These are phyloP conservation scores for Linurgus olivaceus DNA, from an alignment of 2,797 vertebrate species.

Conservation along the genomic window DNA sequence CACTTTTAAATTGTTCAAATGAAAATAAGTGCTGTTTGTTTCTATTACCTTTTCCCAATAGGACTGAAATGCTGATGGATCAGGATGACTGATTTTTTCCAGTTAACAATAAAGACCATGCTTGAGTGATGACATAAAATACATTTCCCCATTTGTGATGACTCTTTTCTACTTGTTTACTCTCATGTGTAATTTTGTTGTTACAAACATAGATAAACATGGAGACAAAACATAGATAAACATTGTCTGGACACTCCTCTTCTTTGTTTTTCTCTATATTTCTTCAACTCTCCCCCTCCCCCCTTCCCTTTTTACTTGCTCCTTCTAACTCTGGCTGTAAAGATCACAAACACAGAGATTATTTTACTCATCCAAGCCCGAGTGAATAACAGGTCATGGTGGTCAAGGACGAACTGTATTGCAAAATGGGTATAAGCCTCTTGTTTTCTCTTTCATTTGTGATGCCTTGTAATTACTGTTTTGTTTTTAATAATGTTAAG, in stretches of 20 bases:
- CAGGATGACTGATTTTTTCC: background rate
- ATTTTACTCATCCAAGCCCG: background rate
- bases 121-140: background rate
- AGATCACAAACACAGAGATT: background rate
- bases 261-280: background rate
- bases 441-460: conserved; percentile 38
- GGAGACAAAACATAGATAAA: background rate
- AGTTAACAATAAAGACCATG: background rate
- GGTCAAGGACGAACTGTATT: background rate
- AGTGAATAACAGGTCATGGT: background rate
- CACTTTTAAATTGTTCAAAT: background rate
- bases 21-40: background rate
- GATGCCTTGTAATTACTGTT: conserved; percentile 32
- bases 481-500: conserved; percentile 1
- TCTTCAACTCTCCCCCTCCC: background rate
- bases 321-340: background rate
- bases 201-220: background rate
- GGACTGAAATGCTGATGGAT: background rate
- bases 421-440: conserved; percentile 16
- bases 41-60: background rate
- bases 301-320: background rate
- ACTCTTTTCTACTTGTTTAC: background rate
- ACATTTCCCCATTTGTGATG: background rate
- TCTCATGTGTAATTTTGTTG: background rate
- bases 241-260: background rate